Conservation (phyloP, 2,888 invertebrate species). For the Agrotis clavis region DNA sequence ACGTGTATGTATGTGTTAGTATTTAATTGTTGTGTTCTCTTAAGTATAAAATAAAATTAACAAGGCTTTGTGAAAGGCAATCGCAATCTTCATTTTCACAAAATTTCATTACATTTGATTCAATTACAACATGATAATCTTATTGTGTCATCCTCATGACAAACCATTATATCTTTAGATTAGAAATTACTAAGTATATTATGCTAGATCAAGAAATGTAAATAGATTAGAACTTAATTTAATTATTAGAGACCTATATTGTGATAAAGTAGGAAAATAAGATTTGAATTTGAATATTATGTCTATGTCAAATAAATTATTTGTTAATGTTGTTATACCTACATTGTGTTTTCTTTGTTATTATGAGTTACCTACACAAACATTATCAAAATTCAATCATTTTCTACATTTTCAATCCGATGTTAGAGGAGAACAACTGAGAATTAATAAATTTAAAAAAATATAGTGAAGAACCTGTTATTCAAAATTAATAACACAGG, state of each 20-base stretch:
- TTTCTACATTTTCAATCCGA: too few relatives aligned
- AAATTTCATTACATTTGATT: slow-evolving; percentile 21
- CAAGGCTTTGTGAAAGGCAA: neutral
- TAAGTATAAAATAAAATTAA: slow-evolving; percentile 19
- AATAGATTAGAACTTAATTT: slow-evolving; percentile 23
- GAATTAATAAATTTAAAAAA: too few relatives aligned
- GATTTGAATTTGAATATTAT: slow-evolving; percentile 35
- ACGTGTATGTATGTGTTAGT: slow-evolving; percentile 3
- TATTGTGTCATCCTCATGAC: slow-evolving; percentile 22
- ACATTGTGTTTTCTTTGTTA: slow-evolving; percentile 11
- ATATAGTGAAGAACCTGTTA: too few relatives aligned
- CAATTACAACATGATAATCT: slow-evolving; percentile 16
- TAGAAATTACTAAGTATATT: too few relatives aligned
- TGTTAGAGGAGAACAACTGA: too few relatives aligned
- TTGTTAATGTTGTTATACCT: slow-evolving; percentile 1
- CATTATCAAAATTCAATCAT: too few relatives aligned
- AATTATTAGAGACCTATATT: slow-evolving; percentile 6
- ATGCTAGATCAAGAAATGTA: slow-evolving; percentile 7
- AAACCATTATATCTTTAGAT: slow-evolving; percentile 14
- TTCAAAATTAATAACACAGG: too few relatives aligned
- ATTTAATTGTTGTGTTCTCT: slow-evolving; percentile 15
- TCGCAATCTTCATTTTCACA: slow-evolving; percentile 2
- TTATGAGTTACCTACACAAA: neutral
- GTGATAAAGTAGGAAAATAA: slow-evolving; percentile 46
- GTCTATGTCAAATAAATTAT: slow-evolving; percentile 41